These are phyloP conservation scores for Salvelinus sp. DNA, from an alignment of 2,113 vertebrate genomes.

Conservation along the genomic window DNA sequence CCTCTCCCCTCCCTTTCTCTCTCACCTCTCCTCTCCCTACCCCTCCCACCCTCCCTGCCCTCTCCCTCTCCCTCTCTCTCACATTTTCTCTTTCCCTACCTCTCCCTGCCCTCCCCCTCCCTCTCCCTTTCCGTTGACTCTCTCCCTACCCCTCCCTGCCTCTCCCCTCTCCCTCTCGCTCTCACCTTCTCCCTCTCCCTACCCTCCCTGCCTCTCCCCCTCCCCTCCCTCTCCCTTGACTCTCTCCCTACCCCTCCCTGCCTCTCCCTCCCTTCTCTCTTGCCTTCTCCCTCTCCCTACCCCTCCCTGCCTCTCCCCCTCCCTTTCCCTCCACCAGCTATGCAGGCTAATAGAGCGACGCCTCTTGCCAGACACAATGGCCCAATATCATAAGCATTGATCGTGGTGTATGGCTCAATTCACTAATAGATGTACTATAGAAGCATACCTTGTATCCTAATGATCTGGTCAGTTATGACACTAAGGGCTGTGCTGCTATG, in stretches of 20 bases:
- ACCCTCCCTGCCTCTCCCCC: too few species aligned
- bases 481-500: slow-evolving; percentile 37
- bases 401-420: slow-evolving; percentile 42
- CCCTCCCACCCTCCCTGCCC: too few species aligned
- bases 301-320: not conserved
- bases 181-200: too few species aligned
- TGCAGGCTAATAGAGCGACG: slow-evolving; percentile 39
- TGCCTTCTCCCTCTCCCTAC: too few species aligned
- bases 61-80: not conserved
- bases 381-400: slow-evolving; percentile 58
- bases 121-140: too few species aligned
- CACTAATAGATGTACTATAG: slow-evolving; percentile 47
- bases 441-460: slow-evolving; percentile 43
- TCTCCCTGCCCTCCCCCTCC: not conserved
- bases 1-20: not conserved
- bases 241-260: too few species aligned
- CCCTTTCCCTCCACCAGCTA: not conserved
- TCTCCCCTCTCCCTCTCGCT: too few species aligned
- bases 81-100: too few species aligned
- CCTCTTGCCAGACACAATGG: slow-evolving; percentile 25
- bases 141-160: too few species aligned
- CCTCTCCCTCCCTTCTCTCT: too few species aligned
- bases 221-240: too few species aligned
- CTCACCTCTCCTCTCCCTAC: not conserved
- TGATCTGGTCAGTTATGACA: slow-evolving; percentile 46